phyloP scores from a whole-genome alignment of 2,797 vertebrate genomes.

The Tadarida brasiliensis region DNA sequence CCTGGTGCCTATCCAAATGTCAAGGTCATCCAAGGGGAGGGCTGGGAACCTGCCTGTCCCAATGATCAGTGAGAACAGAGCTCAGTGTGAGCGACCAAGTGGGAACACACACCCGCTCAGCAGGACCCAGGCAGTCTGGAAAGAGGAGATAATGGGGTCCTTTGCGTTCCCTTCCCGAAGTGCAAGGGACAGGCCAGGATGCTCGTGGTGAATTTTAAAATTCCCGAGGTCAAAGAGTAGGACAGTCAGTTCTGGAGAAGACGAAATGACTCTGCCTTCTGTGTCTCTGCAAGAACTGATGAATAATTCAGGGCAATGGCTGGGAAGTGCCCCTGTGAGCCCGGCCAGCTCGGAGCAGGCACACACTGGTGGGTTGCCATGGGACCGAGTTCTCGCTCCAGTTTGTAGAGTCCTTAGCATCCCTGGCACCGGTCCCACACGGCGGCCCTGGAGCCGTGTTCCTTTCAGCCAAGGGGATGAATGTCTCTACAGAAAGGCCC shows the following conservation, averaged over 20 bases:
- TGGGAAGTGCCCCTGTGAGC: neutral
- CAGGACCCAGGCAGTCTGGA: neutral
- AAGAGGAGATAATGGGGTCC: fast-evolving
- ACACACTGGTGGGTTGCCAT: constrained; percentile 59
- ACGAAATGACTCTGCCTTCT: constrained; percentile 45
- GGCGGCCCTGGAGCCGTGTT: neutral
- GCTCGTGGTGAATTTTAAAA: constrained; percentile 6
- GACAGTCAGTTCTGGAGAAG: constrained; percentile 25
- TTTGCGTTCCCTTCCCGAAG: neutral
- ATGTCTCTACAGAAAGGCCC: neutral
- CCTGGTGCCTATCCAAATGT: neutral
- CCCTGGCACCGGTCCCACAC: neutral
- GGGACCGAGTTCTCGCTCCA: neutral
- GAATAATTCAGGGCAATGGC: constrained; percentile 74
- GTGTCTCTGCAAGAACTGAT: constrained; percentile 53
- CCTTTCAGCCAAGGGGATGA: neutral
- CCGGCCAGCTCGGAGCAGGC: neutral
- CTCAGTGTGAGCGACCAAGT: neutral
- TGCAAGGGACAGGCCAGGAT: neutral
- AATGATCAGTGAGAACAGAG: neutral
- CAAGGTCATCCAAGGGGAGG: neutral
- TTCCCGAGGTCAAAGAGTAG: neutral
- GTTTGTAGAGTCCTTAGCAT: neutral
- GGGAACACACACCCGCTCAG: neutral
- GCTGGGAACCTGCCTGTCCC: neutral